Percentiles rank a stretch among this genome's conserved stretches.
Evolutionary conservation across 2,113 vertebrate species (phyloP).

Genomic region (Phyllostomus discolor): DNA sequence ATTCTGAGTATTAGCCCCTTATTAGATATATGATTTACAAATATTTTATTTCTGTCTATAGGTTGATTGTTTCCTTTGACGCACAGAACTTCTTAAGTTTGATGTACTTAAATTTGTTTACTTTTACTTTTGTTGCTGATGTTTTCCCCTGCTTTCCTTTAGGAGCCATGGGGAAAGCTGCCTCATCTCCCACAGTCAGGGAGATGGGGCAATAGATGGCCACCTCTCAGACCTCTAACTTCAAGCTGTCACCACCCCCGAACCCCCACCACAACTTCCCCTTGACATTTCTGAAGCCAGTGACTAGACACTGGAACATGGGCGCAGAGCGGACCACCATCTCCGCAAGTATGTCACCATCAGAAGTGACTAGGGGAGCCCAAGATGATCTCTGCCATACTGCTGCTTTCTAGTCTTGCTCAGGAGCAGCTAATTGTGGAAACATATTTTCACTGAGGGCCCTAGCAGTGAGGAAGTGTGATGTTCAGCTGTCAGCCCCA

Average conservation of each 20-base stretch:
- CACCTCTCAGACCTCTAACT: background rate
- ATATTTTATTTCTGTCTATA: background rate
- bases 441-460: background rate
- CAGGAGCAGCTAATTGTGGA: background rate
- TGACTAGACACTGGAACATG: background rate
- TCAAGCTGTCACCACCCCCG: background rate
- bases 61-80: background rate
- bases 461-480: background rate
- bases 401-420: background rate
- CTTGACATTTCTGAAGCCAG: background rate
- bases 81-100: background rate
- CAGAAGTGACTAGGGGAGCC: background rate
- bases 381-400: background rate
- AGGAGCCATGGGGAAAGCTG: background rate
- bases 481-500: background rate
- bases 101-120: background rate
- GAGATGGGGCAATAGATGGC: background rate
- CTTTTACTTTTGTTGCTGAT: background rate
- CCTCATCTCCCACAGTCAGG: background rate
- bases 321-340: background rate
- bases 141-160: background rate
- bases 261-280: background rate
- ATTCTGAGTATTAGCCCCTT: background rate
- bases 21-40: background rate
- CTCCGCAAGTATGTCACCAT: background rate